phyloP scores from a whole-genome alignment of 2,113 vertebrate species.

The Pelobates fuscus region DNA sequence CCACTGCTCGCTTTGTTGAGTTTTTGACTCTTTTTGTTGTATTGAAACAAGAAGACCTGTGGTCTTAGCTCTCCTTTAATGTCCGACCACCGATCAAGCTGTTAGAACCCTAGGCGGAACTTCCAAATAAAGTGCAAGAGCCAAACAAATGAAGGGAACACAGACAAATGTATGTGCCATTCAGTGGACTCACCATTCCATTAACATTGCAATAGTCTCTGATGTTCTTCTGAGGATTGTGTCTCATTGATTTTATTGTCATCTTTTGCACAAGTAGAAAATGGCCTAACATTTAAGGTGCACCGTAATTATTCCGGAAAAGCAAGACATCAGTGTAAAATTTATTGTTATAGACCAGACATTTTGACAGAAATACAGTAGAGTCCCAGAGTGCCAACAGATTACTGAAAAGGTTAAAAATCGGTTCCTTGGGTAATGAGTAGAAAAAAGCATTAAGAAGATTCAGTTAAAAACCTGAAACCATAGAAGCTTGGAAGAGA shows the following conservation, averaged over 20 bases:
- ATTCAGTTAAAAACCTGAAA: conserved; percentile 27
- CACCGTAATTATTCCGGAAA: conserved; percentile 75
- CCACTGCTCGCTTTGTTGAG: conserved; percentile 72
- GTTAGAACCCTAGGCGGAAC: conserved; percentile 29
- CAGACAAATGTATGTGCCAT: conserved; percentile 52
- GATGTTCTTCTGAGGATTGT: conserved; percentile 67
- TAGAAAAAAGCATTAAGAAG: conserved; percentile 53
- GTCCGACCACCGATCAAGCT: conserved; percentile 62
- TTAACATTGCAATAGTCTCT: conserved; percentile 68
- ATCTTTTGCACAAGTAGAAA: conserved; percentile 74
- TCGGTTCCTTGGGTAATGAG: conserved; percentile 48
- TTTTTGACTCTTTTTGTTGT: conserved; percentile 75
- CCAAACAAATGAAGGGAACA: background rate
- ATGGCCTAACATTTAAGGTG: conserved; percentile 72
- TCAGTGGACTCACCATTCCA: conserved; percentile 55
- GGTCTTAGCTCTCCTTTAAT: conserved; percentile 67
- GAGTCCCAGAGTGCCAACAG: conserved; percentile 59
- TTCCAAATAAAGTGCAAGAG: background rate
- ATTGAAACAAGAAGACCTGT: conserved; percentile 60
- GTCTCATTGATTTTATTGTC: conserved; percentile 75
- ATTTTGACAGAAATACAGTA: conserved; percentile 66
- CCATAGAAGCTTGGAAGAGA: conserved; percentile 11
- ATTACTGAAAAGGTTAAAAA: conserved; percentile 68
- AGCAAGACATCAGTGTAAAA: conserved; percentile 77
- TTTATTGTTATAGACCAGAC: conserved; percentile 65